Evolutionary conservation across 2,888 invertebrate species (phyloP).

Genomic region (Nasonovia ribisnigri): DNA sequence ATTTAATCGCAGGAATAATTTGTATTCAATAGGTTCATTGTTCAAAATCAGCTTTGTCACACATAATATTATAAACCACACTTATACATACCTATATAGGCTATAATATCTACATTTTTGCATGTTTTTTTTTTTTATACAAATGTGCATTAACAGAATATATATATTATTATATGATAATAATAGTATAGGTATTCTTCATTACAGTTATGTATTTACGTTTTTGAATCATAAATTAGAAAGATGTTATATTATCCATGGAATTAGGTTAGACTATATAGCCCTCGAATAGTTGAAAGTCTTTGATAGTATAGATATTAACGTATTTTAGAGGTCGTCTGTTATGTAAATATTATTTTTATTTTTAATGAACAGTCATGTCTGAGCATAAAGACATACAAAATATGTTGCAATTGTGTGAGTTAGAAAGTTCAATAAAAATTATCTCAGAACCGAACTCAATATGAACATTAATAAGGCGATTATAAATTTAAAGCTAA

Average conservation of each 20-base stretch:
- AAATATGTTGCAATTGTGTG: background rate
- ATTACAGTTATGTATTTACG: background rate
- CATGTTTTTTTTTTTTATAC: background rate
- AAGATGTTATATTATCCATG: background rate
- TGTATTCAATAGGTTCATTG: background rate
- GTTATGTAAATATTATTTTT: background rate
- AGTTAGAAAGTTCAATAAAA: background rate
- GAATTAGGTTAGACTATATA: background rate
- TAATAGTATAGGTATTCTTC: background rate
- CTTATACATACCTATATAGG: background rate
- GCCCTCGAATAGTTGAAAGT: background rate
- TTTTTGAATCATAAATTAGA: background rate
- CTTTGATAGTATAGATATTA: background rate
- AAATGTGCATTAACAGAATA: background rate
- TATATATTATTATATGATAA: background rate
- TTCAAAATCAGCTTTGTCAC: background rate
- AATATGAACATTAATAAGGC: background rate
- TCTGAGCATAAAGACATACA: background rate
- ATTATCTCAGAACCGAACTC: background rate
- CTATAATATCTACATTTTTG: background rate
- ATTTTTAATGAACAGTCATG: background rate
- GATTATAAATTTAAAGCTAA: background rate
- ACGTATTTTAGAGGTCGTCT: background rate
- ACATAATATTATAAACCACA: background rate
- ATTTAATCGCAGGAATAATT: background rate